Evolutionary conservation across 2,113 vertebrate species (phyloP).

Genomic region (Willisornis vidua): DNA sequence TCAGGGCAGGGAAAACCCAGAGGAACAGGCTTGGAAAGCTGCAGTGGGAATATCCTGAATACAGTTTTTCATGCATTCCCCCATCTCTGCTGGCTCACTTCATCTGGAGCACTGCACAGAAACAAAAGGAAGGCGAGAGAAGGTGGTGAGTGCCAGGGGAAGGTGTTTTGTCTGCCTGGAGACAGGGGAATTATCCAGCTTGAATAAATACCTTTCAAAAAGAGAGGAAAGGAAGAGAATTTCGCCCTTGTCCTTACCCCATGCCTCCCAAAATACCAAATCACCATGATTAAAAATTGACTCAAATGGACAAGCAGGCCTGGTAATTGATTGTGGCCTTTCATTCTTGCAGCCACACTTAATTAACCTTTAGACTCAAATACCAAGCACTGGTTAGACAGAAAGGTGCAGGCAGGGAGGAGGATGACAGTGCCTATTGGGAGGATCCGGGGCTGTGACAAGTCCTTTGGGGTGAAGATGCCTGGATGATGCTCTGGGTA

Average conservation of each 20-base stretch:
- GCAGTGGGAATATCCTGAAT: rapidly evolving
- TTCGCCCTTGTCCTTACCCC: slow-evolving; percentile 43
- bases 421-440: slow-evolving; percentile 14
- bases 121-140: not conserved
- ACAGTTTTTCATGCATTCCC: not conserved
- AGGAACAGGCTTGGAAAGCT: not conserved
- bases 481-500: not conserved
- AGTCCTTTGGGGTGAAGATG: not conserved
- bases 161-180: not conserved
- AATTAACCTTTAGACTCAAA: slow-evolving; percentile 87
- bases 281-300: slow-evolving; percentile 78
- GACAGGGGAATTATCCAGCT: slow-evolving; percentile 13
- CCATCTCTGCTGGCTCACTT: not conserved
- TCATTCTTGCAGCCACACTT: slow-evolving; percentile 80
- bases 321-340: slow-evolving; percentile 81
- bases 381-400: slow-evolving; percentile 75
- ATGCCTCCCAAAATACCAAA: slow-evolving; percentile 68
- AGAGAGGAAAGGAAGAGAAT: slow-evolving; percentile 42
- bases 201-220: slow-evolving; percentile 12
- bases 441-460: not conserved
- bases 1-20: not conserved
- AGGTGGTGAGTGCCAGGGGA: not conserved
- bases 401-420: slow-evolving; percentile 47
- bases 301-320: slow-evolving; percentile 71
- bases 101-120: not conserved